phyloP scores from a whole-genome alignment of 2,113 vertebrate species.

The Engystomops pustulosus region DNA sequence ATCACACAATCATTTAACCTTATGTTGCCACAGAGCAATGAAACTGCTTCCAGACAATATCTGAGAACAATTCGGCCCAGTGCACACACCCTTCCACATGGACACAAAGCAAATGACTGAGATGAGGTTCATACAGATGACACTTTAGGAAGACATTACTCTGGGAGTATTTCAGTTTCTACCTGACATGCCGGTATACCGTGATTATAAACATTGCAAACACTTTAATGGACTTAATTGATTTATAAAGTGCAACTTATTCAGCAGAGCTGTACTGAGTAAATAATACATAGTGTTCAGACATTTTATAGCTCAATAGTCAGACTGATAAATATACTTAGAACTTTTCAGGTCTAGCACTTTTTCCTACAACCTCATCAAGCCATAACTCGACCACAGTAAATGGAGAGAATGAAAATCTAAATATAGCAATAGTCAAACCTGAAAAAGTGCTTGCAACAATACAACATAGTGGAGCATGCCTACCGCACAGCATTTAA shows the following conservation, averaged over 20 bases:
- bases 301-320: neutral
- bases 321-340: neutral
- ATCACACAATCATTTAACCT: constrained; percentile 26
- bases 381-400: neutral
- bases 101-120: neutral
- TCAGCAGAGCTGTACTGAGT: neutral
- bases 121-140: neutral
- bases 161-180: neutral
- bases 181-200: neutral
- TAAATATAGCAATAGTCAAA: neutral
- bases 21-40: neutral
- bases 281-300: constrained; percentile 1
- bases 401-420: neutral
- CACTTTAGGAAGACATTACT: neutral
- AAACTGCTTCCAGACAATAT: constrained; percentile 31
- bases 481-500: no score
- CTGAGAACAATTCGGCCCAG: neutral
- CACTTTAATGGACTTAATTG: constrained; percentile 16
- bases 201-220: neutral
- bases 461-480: no score
- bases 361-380: neutral
- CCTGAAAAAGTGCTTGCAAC: no score
- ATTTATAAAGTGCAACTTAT: constrained; percentile 26
- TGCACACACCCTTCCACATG: neutral
- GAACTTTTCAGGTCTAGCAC: neutral